Base-by-base conservation (phyloP, 2,888 invertebrate species). In the Agrotis puta region DNA sequence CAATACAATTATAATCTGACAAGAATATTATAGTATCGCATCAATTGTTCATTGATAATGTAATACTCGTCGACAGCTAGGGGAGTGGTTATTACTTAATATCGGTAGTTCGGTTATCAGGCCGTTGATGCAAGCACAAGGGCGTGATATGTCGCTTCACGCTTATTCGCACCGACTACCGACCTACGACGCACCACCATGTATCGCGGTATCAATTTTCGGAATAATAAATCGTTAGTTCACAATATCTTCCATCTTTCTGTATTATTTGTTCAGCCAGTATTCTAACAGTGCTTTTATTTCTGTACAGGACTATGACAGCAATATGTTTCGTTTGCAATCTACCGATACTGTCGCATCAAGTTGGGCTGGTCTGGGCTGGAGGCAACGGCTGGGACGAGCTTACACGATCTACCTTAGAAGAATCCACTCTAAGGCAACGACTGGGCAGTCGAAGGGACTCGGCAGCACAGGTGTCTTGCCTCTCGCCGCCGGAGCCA, bases 301-400 rank as follows among this genome's bases (percentile, higher is more conserved):
- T 84, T 91, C 92, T 85, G 62, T 48, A 83, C 97, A 98, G 98
- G 97, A 98, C 98, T 93, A 98, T 98, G 98, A 98, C 98, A 91
- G 98, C 98, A 93, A 98, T 98, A 96, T 99, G 99, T 96, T 99
- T 99, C 97, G 98, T 99, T 89, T 99, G 99, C 98, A 99, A 99
- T 96, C 97, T 99, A 91, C 99, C 99, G 88, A 99, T 99, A 93
- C 97, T 99, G 94, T 98, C 98, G 84, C 98, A 99, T 96, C 99
- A 99, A 97, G 98, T 98, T 90, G 98, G 98, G 62, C 96, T 99
- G 94, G 98, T 98, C 92, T 99, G 99, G 98, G 98, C 98, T 90
- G 98, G 98, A 64, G 98, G 98, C 92, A 99, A 98, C 94, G 98
- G 98, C 87, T 98, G 98, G 98, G 98, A 99, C 97, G 98, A 99